Evolutionary conservation across 2,888 invertebrate species (phyloP).

Genomic region (Elmis aenea): DNA sequence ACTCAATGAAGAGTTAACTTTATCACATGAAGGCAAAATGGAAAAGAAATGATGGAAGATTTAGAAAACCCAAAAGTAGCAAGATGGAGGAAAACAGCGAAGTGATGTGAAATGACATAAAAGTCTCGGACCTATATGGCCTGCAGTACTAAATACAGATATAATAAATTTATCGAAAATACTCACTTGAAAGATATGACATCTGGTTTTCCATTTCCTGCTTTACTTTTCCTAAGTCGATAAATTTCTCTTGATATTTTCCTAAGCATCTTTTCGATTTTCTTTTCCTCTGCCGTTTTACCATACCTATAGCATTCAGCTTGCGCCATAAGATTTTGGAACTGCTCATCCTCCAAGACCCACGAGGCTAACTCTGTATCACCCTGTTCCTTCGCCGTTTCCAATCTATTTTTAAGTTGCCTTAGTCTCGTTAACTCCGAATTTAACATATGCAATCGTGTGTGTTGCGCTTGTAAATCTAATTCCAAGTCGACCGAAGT

Average conservation of each 20-base stretch:
- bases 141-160: too few species aligned
- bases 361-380: conserved; percentile 79
- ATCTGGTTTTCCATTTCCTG: conserved; percentile 84
- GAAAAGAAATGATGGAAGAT: too few species aligned
- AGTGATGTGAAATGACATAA: too few species aligned
- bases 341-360: conserved; percentile 82
- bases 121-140: too few species aligned
- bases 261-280: conserved; percentile 75
- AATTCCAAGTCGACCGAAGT: conserved; percentile 90
- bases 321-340: conserved; percentile 65
- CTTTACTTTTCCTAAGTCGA: conserved; percentile 79
- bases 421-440: conserved; percentile 78
- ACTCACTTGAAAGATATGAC: conserved; percentile 88
- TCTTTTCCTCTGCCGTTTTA: conserved; percentile 59
- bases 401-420: conserved; percentile 74
- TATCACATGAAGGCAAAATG: too few species aligned
- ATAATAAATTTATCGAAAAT: conserved; percentile 9
- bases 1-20: too few species aligned
- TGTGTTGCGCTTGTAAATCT: conserved; percentile 89
- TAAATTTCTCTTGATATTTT: conserved; percentile 90
- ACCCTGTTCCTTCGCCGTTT: conserved; percentile 77
- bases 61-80: too few species aligned
- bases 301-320: conserved; percentile 51
- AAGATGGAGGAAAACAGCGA: too few species aligned
- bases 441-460: conserved; percentile 73